Base-by-base conservation (phyloP, 1,140 invertebrate species). In the Hermetia illucens region DNA sequence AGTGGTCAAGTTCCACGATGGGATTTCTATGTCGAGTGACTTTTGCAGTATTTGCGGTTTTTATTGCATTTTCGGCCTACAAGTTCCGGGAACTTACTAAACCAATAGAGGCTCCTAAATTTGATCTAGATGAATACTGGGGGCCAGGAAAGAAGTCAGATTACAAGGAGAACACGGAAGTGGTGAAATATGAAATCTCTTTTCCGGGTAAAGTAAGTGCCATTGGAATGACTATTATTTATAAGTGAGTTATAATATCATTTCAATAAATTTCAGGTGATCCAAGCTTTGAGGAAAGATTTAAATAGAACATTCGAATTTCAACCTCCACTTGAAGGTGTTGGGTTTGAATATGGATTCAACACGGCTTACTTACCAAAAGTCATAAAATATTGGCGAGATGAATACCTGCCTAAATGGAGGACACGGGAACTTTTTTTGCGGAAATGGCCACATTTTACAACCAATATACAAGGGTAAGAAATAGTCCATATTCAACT, bases 391-490 rank as follows among this genome's bases (percentile, higher is more conserved):
- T 78, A 83, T 53, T 82, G 82, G 85, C 52, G 59, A 12, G 72
- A 73, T 19, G 65, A 79, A 24, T 91, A 85, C 56, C 62, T 87
- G 49, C 52, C 58, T 36, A 53, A 51, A 52, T 91, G 86, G 72
- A 67, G 63, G 42, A 56, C 72, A 49, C 69, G 82, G 41, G 75
- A 82, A 48, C 61, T 62, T 12, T 66, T 64, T 29, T 51, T 91
- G 4, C 91, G 88, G 57, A 56, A 63, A 43, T 80, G 75, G 50
- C 72, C 79, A 20, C 82, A 87, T 45, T 89, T 72, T 55, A 79
- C 72, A 47, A 75, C 77, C 12, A 71, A 77, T 29, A 69, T 84
- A 49, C 80, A 69, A 65, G 79, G 68, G 58, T 58, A 42, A 48
- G 44, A 45, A 46, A 45, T 6, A 13, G 15, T 33, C 36, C 21